These are phyloP conservation scores for Poeciliopsis turrubarensis DNA, from an alignment of 2,113 vertebrate genomes.

Conservation along the genomic window DNA sequence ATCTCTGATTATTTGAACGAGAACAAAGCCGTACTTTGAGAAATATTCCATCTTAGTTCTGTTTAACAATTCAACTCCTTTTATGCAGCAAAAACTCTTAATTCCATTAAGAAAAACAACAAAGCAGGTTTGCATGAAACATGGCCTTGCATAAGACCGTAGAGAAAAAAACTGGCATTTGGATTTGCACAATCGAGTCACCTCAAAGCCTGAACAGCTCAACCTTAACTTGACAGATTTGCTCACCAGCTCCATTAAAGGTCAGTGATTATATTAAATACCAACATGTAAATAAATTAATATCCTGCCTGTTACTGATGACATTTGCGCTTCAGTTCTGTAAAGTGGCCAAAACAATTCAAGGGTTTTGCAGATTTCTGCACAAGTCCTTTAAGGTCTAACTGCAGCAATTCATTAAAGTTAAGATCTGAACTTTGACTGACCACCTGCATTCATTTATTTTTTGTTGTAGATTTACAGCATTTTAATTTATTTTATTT, in stretches of 20 bases:
- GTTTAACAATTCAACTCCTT: background rate
- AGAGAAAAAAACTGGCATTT: background rate
- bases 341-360: background rate
- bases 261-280: background rate
- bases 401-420: background rate
- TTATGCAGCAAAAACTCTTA: background rate
- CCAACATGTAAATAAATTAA: background rate
- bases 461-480: background rate
- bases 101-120: background rate
- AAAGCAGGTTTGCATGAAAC: background rate
- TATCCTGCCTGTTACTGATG: background rate
- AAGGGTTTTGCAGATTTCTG: background rate
- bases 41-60: background rate
- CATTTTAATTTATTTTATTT: too few relatives aligned
- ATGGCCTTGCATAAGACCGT: too few relatives aligned
- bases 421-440: background rate
- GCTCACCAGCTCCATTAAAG: background rate
- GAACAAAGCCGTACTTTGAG: background rate
- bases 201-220: background rate
- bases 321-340: background rate
- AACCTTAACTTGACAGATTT: background rate
- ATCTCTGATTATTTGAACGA: background rate
- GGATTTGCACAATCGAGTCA: background rate
- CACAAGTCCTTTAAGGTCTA: too few relatives aligned
- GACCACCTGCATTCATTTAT: background rate